Evolutionary conservation across 2,888 invertebrate species (phyloP).

Genomic region (Phengaris arion): DNA sequence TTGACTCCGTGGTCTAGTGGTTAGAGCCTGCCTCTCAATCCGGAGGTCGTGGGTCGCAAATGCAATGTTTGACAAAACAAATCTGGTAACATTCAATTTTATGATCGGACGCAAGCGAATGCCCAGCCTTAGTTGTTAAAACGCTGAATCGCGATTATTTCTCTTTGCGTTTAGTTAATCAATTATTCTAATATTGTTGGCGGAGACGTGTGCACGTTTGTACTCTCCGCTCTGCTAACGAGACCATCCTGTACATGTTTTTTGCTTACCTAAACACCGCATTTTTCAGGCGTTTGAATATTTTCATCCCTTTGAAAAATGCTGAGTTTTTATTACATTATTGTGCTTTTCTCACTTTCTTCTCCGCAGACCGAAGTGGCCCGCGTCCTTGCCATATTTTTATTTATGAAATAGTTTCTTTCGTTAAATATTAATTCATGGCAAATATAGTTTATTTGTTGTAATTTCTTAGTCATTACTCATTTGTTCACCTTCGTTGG

Average conservation of each 20-base stretch:
- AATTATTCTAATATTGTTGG: slow-evolving; percentile 78
- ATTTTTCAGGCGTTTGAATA: slow-evolving; percentile 16
- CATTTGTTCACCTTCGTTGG: too few relatives aligned
- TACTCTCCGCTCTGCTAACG: slow-evolving; percentile 43
- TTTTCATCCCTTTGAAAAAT: not conserved
- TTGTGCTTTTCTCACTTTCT: not conserved
- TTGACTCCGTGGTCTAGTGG: too few relatives aligned
- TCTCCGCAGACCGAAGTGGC: too few relatives aligned
- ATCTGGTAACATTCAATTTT: not conserved
- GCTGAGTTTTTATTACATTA: not conserved
- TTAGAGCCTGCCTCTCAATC: too few relatives aligned
- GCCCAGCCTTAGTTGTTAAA: slow-evolving; percentile 58
- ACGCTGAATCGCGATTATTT: slow-evolving; percentile 76
- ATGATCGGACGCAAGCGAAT: slow-evolving; percentile 36
- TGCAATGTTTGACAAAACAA: too few relatives aligned
- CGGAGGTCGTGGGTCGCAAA: too few relatives aligned
- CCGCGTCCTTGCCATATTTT: too few relatives aligned
- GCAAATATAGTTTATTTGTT: too few relatives aligned
- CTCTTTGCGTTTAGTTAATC: slow-evolving; percentile 77
- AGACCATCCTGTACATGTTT: slow-evolving; percentile 37
- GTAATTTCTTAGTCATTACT: too few relatives aligned
- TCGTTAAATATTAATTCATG: too few relatives aligned
- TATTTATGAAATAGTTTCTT: too few relatives aligned
- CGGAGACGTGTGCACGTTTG: slow-evolving; percentile 62
- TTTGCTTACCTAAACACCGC: slow-evolving; percentile 27